A percentile compares a stretch with the other conserved stretches of the same genome.
Conservation (phyloP, 2,113 vertebrate species). For the Stegastes partitus region DNA sequence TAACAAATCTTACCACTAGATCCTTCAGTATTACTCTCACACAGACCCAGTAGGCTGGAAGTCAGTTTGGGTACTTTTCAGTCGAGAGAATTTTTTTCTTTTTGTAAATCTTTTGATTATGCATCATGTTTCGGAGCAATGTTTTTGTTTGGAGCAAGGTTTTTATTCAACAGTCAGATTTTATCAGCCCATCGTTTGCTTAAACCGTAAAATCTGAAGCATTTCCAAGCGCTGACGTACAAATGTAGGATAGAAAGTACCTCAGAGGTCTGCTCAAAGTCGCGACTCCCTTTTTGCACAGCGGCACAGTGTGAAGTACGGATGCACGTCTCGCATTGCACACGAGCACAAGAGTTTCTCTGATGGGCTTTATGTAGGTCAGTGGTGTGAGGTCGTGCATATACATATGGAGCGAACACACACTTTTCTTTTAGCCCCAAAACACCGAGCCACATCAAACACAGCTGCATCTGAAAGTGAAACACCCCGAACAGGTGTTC, state of each 20-base stretch:
- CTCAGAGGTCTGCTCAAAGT: too few species aligned
- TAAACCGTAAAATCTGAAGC: too few species aligned
- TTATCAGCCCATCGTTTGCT: background rate
- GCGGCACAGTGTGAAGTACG: background rate
- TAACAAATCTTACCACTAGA: too few species aligned
- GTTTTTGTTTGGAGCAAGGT: background rate
- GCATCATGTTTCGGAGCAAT: too few species aligned
- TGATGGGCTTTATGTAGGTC: conserved; percentile 60
- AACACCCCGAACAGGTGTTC: conserved; percentile 68
- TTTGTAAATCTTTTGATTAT: too few species aligned
- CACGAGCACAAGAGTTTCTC: conserved; percentile 15
- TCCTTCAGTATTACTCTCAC: too few species aligned
- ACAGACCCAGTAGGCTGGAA: too few species aligned
- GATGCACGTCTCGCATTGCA: background rate
- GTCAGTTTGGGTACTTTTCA: too few species aligned
- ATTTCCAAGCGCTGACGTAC: background rate
- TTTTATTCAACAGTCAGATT: background rate
- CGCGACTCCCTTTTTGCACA: background rate
- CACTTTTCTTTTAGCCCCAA: background rate
- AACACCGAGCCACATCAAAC: conserved; percentile 52
- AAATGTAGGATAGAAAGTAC: too few species aligned
- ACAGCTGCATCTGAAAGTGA: conserved; percentile 53
- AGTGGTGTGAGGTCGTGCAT: conserved; percentile 47
- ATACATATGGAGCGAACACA: conserved; percentile 17
- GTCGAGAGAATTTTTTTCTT: too few species aligned